Conservation (phyloP, 2,888 invertebrate species). For the Hemistola chrysoprasaria region DNA sequence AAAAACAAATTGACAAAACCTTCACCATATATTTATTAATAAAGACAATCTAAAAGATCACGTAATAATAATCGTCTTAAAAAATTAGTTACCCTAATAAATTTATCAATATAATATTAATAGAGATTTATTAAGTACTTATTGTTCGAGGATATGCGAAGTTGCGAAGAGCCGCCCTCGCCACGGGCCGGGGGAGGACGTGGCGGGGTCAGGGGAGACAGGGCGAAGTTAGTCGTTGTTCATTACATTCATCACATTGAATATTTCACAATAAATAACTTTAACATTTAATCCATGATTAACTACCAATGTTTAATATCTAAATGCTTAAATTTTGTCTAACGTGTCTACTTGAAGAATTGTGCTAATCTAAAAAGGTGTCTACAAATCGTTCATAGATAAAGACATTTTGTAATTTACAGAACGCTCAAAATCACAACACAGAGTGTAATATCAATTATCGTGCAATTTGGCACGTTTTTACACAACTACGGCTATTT, state of each 20-base stretch:
- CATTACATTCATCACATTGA: conserved; percentile 74
- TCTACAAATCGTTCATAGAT: conserved; percentile 72
- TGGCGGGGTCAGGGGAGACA: conserved; percentile 41
- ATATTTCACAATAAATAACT: conserved; percentile 74
- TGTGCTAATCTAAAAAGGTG: conserved; percentile 80
- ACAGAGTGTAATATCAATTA: conserved; percentile 83
- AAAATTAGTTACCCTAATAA: conserved; percentile 82
- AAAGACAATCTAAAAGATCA: conserved; percentile 83
- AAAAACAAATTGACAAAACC: conserved; percentile 77
- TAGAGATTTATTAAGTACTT: conserved; percentile 66
- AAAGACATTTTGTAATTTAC: conserved; percentile 77
- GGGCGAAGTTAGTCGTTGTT: conserved; percentile 74
- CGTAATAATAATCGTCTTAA: conserved; percentile 82
- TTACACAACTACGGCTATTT: conserved; percentile 64
- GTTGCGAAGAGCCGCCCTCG: conserved; percentile 71
- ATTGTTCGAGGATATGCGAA: conserved; percentile 83
- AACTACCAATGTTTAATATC: conserved; percentile 70
- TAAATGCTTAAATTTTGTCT: conserved; percentile 76
- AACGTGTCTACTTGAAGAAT: conserved; percentile 80
- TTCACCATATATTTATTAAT: conserved; percentile 83
- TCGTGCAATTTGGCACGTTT: conserved; percentile 73
- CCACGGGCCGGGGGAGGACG: conserved; percentile 41
- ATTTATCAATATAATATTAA: conserved; percentile 80
- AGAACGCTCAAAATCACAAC: conserved; percentile 83
- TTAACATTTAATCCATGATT: conserved; percentile 72